Base-by-base conservation (phyloP, 2,113 vertebrate species). In the Oophaga pumilio region DNA sequence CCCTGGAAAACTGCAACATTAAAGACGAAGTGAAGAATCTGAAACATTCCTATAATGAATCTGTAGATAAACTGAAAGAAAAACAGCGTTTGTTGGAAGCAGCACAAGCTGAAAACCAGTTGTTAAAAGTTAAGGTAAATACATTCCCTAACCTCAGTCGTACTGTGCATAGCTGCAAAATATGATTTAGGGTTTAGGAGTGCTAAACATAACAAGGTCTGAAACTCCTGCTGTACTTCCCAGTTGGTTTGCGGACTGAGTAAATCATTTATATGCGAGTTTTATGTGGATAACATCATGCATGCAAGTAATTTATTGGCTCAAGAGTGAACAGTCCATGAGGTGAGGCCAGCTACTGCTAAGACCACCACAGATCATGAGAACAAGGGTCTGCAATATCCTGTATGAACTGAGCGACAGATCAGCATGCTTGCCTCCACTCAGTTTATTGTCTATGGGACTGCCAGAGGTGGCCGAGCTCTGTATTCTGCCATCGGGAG, bases 81-180 rank as follows among this genome's bases (percentile, higher is more conserved):
- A 97, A 94, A 77, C 96, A 99, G 90, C 92, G 89, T 85, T 95
- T 97, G 91, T 91, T 99, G 79, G 95, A 96, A 43, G 93, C 92
- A 0, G 96, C 95, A 0, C 94, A 97, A n/a, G 94, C 93, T 9
- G 97, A 98, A 91, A 99, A 99, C 91, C 94, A 95, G 89, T 93
- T 96, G 79, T 92, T 99, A 89, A 97, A 95, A 89, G 93, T 97
- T 81, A 97, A 98, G 97, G 98, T 99, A 89, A 0, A 1, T 52
- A 90, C 33, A n/a, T 22, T 33, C 56, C 9, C 15, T 43, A 60
- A 80, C 26, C 78, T 11, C 26, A 0, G 78, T 80, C 17, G 33
- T 22, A 33, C 7, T 60, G n/a, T 20, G 71, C 71, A 50, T 20
- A 50, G 71, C 71, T 49, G 18, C 33, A 50, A 20, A 22, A 8